phyloP scores from a whole-genome alignment of 2,113 vertebrate genomes.

The Myiagra hebetior region DNA sequence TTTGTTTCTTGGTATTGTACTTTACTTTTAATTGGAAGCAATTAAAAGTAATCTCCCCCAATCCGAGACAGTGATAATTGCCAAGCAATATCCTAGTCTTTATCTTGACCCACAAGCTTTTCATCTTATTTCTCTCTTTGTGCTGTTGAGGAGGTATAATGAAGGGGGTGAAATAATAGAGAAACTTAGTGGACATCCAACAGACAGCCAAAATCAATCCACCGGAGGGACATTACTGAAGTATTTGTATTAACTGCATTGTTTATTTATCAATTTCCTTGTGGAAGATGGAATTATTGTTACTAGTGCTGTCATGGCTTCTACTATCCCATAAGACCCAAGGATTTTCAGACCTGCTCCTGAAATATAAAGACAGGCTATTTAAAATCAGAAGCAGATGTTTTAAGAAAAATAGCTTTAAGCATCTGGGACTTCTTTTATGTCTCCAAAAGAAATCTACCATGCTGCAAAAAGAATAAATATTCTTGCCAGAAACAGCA shows the following conservation, averaged over 20 bases:
- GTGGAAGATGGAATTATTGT: not conserved
- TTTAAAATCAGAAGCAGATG: not conserved
- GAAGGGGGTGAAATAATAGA: not conserved
- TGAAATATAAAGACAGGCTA: not conserved
- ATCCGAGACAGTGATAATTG: rapidly evolving
- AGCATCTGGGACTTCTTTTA: not conserved
- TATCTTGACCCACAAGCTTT: not conserved
- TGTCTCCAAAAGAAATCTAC: not conserved
- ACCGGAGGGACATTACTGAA: not conserved
- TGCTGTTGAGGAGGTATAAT: not conserved
- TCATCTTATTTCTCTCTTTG: not conserved
- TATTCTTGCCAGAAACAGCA: not conserved
- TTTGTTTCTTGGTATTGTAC: not conserved
- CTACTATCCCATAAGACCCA: not conserved
- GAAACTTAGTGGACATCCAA: not conserved
- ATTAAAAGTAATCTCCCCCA: not conserved
- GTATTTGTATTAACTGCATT: not conserved
- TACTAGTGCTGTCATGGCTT: not conserved
- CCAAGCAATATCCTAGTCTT: not conserved
- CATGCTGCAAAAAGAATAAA: not conserved
- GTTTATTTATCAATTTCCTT: not conserved
- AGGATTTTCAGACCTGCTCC: not conserved
- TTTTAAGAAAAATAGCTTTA: not conserved
- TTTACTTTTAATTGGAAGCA: not conserved
- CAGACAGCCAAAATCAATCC: not conserved